Conservation (phyloP, 2,797 vertebrate genomes). For the Bradypus variegatus region DNA sequence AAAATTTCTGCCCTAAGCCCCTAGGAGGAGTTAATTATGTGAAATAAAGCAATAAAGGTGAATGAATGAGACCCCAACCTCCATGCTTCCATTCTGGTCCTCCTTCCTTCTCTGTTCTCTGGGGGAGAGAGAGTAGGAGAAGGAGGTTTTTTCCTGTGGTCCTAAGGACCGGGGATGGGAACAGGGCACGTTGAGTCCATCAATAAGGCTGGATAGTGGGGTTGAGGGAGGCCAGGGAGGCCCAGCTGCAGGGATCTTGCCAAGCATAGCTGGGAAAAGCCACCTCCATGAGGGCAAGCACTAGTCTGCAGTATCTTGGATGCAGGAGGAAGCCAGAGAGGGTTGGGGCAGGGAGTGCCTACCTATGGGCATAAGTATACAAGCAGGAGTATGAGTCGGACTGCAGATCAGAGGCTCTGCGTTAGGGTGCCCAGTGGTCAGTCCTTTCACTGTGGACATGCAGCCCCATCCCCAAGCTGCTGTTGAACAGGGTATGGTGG, state of each 20-base stretch:
- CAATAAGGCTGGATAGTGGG: background rate
- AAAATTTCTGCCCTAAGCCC: conserved; percentile 6
- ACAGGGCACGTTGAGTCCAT: background rate
- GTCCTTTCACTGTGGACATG: background rate
- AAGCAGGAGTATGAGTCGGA: background rate
- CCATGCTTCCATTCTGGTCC: background rate
- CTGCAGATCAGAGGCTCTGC: background rate
- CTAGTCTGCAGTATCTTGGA: background rate
- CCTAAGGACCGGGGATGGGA: background rate
- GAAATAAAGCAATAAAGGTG: conserved; percentile 9
- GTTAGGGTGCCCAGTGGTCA: background rate
- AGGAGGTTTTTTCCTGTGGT: background rate
- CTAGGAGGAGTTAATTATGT: conserved; percentile 46
- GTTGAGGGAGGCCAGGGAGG: background rate
- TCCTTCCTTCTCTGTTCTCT: background rate
- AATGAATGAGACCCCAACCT: background rate
- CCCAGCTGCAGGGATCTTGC: background rate
- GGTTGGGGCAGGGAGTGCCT: background rate
- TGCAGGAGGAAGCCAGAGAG: background rate
- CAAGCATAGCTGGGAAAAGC: background rate
- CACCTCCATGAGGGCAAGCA: background rate
- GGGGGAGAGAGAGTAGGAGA: background rate
- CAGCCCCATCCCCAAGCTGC: background rate
- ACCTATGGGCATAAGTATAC: background rate
- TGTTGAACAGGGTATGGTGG: background rate